These are phyloP conservation scores for Poeciliopsis retropinna DNA, from an alignment of 2,113 vertebrate genomes.

Conservation along the genomic window DNA sequence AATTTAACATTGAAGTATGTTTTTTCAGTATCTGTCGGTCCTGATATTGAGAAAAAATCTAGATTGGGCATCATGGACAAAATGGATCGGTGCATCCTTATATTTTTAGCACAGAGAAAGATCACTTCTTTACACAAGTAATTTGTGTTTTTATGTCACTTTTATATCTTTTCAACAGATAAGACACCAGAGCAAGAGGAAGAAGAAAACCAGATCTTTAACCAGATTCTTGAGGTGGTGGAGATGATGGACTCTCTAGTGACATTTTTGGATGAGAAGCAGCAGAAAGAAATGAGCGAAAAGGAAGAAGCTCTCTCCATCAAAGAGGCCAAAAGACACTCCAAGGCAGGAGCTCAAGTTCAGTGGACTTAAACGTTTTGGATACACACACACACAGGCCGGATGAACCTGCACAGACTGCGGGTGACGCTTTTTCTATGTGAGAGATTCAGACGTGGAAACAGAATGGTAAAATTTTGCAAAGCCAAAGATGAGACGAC, in stretches of 20 bases:
- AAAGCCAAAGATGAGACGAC: conserved; percentile 70
- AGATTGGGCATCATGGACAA: too few species aligned
- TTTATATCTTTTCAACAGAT: conserved; percentile 66
- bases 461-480: conserved; percentile 17
- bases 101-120: too few species aligned
- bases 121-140: not conserved
- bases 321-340: conserved; percentile 77
- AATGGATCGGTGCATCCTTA: too few species aligned
- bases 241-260: conserved; percentile 89
- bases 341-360: conserved; percentile 71
- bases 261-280: conserved; percentile 86
- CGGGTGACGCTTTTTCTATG: conserved; percentile 6
- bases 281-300: conserved; percentile 85
- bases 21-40: too few species aligned
- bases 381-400: not conserved
- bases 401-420: not conserved
- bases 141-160: not conserved
- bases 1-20: too few species aligned
- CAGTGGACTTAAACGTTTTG: conserved; percentile 70
- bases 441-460: conserved; percentile 27
- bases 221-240: conserved; percentile 88
- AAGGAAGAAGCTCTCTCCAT: conserved; percentile 70
- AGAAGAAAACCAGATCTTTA: conserved; percentile 81
- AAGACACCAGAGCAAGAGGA: conserved; percentile 79
- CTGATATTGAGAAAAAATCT: too few species aligned